These are phyloP conservation scores for Nyctereutes procyonoides DNA, from an alignment of 2,113 vertebrate genomes.

Conservation along the genomic window DNA sequence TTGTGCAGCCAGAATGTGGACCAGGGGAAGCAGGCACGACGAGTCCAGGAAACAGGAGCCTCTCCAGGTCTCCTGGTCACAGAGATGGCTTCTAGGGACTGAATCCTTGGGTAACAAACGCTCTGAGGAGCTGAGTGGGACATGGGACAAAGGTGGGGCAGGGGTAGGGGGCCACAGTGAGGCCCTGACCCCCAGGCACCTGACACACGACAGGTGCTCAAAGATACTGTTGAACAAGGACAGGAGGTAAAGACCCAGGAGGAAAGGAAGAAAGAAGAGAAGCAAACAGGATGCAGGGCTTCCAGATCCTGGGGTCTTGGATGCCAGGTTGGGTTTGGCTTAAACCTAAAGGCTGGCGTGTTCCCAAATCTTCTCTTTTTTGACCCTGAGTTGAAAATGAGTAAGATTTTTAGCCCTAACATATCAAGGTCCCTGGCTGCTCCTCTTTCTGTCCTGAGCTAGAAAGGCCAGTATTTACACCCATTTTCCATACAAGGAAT, in stretches of 20 bases:
- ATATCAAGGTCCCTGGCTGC: background rate
- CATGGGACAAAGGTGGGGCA: accelerated
- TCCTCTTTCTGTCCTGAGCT: background rate
- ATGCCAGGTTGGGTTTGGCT: background rate
- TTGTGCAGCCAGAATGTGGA: background rate
- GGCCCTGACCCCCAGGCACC: background rate
- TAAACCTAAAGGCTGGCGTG: background rate
- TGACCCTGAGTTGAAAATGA: background rate
- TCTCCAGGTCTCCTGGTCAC: background rate
- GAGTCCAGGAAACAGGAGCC: background rate
- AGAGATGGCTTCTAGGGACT: background rate
- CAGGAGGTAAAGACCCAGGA: no score
- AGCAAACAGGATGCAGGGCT: accelerated
- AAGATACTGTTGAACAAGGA: accelerated
- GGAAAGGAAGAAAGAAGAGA: background rate
- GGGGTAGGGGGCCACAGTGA: accelerated
- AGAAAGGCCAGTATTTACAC: background rate
- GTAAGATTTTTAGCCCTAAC: background rate
- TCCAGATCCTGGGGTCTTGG: background rate
- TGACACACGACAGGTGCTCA: background rate
- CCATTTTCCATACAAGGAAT: background rate
- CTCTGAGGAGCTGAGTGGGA: background rate
- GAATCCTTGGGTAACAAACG: accelerated
- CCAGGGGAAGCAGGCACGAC: background rate
- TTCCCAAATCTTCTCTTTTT: background rate